Base-by-base conservation (phyloP, 2,797 vertebrate species). In the Oreochromis grahami region DNA sequence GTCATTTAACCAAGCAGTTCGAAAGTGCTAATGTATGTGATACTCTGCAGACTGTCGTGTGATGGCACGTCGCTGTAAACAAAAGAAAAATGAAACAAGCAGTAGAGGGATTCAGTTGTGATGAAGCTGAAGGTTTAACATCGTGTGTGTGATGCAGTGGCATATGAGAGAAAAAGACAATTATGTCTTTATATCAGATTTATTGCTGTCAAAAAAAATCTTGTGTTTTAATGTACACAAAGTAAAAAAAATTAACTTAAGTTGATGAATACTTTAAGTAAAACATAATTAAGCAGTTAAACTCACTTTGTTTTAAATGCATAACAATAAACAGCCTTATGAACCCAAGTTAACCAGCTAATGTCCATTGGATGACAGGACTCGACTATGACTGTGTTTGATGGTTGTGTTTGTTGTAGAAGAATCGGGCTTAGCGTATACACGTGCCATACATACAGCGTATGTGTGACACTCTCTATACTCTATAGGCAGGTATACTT, bases 101-200 rank as follows among this genome's bases (percentile, higher is more conserved):
- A 8, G 70, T 4, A 7, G 21, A 15, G 56, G 84, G 89, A 90
- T 87, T 84, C 24, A 74, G 74, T 32, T 24, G 82, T 12, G 36
- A 38, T 45, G 38, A 78, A 76, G 80, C 79, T 3, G 41, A 32
- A 84, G 48, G 82, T 84, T 85, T 26, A 77, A 26, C n/a, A 9
- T 72, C 6, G 10, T 83, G 87, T 78, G 87, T 70, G 82, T 81
- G 86, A 85, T 89, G 65, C 76, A 41, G 21, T 43, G 32, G 80
- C 68, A 50, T 10, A 21, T 36, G 70, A 14, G 19, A n/a, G 21
- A 43, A 11, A 26, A 41, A 43, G 21, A 43, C 17, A 19, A 53
- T 65, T 3, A 51, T 41, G 53, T 76, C 83, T 94, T 87, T 90
- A 83, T 92, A 86, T 91, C 87, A 50, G 84, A 89, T 89, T 87